phyloP scores from a whole-genome alignment of 2,113 vertebrate genomes.

The Mugil cephalus region DNA sequence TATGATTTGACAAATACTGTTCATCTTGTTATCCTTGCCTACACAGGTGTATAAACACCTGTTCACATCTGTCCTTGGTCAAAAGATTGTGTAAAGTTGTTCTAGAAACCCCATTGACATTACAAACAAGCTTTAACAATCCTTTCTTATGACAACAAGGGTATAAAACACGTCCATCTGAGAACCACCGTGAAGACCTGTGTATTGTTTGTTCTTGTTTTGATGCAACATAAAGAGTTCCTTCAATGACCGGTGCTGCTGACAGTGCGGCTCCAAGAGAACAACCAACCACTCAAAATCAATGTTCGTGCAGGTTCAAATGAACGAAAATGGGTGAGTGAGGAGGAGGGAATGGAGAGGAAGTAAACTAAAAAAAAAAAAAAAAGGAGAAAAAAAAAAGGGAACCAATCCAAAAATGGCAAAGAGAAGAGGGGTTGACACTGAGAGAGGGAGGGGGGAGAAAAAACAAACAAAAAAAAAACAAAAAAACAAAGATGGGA shows the following conservation, averaged over 20 bases:
- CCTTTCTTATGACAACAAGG: constrained; percentile 86
- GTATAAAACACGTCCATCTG: constrained; percentile 89
- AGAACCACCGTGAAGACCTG: constrained; percentile 90
- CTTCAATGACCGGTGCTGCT: constrained; percentile 91
- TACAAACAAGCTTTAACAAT: constrained; percentile 88
- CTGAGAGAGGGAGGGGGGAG: constrained; percentile 45
- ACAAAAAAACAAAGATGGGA: constrained; percentile 78
- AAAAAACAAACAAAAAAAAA: constrained; percentile 37
- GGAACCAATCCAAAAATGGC: constrained; percentile 75
- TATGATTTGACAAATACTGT: constrained; percentile 86
- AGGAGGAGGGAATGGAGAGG: constrained; percentile 55
- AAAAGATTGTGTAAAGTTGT: constrained; percentile 84
- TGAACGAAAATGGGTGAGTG: constrained; percentile 79
- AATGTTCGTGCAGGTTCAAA: constrained; percentile 94
- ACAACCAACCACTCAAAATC: constrained; percentile 94
- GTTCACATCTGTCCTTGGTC: constrained; percentile 77
- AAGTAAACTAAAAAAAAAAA: constrained; percentile 29
- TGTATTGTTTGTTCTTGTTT: constrained; percentile 87
- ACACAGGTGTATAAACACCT: constrained; percentile 70
- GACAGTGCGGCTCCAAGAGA: constrained; percentile 89
- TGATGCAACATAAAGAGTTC: constrained; percentile 90
- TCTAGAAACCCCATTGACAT: constrained; percentile 82
- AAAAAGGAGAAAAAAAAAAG: constrained; percentile 12
- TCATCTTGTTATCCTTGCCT: constrained; percentile 81
- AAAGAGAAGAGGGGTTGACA: constrained; percentile 54